These are phyloP conservation scores for Acrocyrtus sp. DNA, from an alignment of 2,888 invertebrate genomes.

Conservation along the genomic window DNA sequence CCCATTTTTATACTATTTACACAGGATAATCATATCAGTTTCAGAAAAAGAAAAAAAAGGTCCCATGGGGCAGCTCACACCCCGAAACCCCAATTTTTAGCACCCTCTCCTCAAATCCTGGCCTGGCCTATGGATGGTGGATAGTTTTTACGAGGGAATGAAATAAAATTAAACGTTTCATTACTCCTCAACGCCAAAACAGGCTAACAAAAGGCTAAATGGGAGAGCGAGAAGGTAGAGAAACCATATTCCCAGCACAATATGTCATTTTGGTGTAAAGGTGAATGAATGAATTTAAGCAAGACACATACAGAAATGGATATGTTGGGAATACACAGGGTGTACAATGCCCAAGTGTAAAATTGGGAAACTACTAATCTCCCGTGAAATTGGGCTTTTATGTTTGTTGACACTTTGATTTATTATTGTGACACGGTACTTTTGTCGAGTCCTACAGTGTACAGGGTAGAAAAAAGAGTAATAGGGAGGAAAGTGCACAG, in stretches of 20 bases:
- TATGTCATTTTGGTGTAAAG: neutral
- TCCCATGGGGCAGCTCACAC: neutral
- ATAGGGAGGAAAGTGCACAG: too few species aligned
- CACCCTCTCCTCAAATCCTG: neutral
- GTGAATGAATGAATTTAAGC: neutral
- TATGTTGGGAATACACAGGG: too few species aligned
- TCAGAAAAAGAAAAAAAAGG: neutral
- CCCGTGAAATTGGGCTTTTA: conserved; percentile 50
- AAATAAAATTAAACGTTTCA: neutral
- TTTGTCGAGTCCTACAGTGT: conserved; percentile 1
- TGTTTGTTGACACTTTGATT: conserved; percentile 51
- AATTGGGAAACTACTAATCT: conserved; percentile 30
- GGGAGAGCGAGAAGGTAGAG: too few species aligned
- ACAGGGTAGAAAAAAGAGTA: neutral
- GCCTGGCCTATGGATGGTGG: too few species aligned
- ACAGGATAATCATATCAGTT: neutral
- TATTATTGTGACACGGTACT: conserved; percentile 39
- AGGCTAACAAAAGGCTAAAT: too few species aligned
- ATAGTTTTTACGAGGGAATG: too few species aligned
- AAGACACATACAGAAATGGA: too few species aligned
- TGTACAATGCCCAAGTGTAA: neutral
- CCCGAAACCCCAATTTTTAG: neutral
- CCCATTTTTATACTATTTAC: neutral
- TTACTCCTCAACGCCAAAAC: neutral
- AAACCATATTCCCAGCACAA: too few species aligned